Conservation (phyloP, 1,140 invertebrate genomes). For the Chlorops oryzae region DNA sequence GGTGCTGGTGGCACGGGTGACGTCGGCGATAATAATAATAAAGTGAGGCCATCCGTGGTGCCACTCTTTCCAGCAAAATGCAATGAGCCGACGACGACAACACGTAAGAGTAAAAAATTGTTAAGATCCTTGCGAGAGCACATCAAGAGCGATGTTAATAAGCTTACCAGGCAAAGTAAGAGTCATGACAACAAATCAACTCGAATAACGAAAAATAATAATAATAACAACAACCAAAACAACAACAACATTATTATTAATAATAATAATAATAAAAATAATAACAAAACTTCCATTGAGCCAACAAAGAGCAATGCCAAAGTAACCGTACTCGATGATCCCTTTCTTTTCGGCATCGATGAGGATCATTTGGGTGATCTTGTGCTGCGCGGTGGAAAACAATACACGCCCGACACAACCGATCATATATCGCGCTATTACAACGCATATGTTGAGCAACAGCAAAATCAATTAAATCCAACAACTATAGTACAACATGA, state of each 20-base stretch:
- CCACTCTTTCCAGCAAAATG: conserved; percentile 36
- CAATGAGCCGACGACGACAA: conserved; percentile 17
- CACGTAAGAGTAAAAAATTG: conserved; percentile 36
- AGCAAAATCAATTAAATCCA: neutral
- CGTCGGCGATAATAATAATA: neutral
- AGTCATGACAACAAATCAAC: conserved; percentile 8
- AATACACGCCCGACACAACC: conserved; percentile 24
- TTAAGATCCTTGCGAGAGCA: conserved; percentile 36
- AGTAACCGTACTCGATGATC: conserved; percentile 44
- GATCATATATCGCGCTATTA: conserved; percentile 36
- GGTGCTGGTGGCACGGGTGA: neutral
- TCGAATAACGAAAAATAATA: neutral
- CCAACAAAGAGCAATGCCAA: conserved; percentile 35
- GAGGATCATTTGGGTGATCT: conserved; percentile 41
- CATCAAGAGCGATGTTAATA: conserved; percentile 24
- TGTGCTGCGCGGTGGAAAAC: conserved; percentile 31
- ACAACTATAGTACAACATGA: neutral
- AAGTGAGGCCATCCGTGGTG: conserved; percentile 5
- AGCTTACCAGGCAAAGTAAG: conserved; percentile 5
- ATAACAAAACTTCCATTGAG: conserved; percentile 21
- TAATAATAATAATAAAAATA: neutral
- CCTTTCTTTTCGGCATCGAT: conserved; percentile 45
- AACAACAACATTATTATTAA: neutral
- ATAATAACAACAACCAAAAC: neutral
- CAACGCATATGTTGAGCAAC: conserved; percentile 8